Evolutionary conservation across 2,888 invertebrate genomes (phyloP).

Genomic region (Microctonus brassicae): DNA sequence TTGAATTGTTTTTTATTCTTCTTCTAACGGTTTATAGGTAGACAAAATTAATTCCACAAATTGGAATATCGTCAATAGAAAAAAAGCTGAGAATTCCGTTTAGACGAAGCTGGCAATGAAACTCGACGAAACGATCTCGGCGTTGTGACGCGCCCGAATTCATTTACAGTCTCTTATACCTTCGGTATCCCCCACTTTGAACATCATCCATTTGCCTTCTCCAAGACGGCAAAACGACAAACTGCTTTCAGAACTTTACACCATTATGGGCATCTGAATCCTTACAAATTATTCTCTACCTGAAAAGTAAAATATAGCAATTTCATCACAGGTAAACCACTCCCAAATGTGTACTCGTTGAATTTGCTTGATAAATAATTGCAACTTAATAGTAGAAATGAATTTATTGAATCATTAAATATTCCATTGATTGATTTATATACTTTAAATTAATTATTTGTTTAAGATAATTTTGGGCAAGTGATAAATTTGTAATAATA

Average conservation of each 20-base stretch:
- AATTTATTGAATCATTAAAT: not conserved
- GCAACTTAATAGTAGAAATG: not conserved
- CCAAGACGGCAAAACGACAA: not conserved
- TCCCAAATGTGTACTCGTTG: not conserved
- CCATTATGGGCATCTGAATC: not conserved
- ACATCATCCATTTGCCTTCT: not conserved
- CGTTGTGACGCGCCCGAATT: constrained; percentile 47
- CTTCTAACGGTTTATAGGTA: not conserved
- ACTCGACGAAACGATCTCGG: constrained; percentile 56
- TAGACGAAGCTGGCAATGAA: constrained; percentile 55
- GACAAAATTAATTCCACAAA: not conserved
- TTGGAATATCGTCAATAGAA: not conserved
- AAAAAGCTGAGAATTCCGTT: constrained; percentile 37
- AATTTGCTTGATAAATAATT: too few species aligned
- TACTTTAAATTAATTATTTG: too few species aligned
- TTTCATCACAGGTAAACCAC: not conserved
- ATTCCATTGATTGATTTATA: too few species aligned
- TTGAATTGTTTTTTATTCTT: constrained; percentile 8
- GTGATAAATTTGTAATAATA: not conserved
- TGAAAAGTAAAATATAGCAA: not conserved
- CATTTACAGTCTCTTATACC: constrained; percentile 52
- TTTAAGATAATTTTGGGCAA: too few species aligned
- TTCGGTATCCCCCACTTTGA: constrained; percentile 38
- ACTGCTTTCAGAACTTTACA: not conserved
- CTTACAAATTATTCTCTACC: not conserved